Percentiles rank a stretch among this genome's conserved stretches.
Evolutionary conservation across 2,888 invertebrate species (phyloP).

Genomic region (Eupelmus urozonus): DNA sequence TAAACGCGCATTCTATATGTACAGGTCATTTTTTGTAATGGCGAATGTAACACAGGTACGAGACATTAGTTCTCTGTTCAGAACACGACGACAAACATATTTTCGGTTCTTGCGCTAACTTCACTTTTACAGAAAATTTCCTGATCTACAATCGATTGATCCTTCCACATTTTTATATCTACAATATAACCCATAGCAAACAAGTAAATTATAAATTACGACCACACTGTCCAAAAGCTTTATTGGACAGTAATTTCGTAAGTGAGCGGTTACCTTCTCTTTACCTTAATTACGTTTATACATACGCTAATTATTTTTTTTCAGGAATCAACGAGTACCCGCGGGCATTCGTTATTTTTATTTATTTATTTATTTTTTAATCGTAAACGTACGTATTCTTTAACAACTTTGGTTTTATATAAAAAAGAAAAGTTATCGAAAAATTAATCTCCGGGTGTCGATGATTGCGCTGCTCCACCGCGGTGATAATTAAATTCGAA

Average conservation of each 20-base stretch:
- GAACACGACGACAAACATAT: neutral
- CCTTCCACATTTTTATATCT: constrained; percentile 8
- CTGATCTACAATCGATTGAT: neutral
- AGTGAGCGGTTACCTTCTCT: too few relatives aligned
- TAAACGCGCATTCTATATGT: constrained; percentile 41
- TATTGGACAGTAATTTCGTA: constrained; percentile 22
- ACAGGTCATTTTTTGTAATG: constrained; percentile 52
- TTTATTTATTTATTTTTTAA: neutral
- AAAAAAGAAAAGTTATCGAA: constrained; percentile 40
- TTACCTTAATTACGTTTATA: constrained; percentile 22
- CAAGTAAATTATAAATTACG: constrained; percentile 34
- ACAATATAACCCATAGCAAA: constrained; percentile 48
- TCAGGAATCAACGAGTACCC: constrained; percentile 39
- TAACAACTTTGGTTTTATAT: constrained; percentile 53
- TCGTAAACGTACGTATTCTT: constrained; percentile 42
- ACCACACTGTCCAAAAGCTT: constrained; percentile 9
- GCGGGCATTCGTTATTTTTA: neutral
- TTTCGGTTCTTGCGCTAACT: constrained; percentile 18
- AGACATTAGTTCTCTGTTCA: constrained; percentile 8
- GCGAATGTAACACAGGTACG: constrained; percentile 51
- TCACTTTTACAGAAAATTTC: constrained; percentile 31
- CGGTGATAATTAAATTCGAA: constrained; percentile 43
- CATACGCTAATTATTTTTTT: constrained; percentile 34
- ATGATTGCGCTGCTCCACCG: constrained; percentile 35
- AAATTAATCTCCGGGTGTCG: constrained; percentile 42